These are phyloP conservation scores for Aplocera efformata DNA, from an alignment of 2,888 invertebrate genomes.

Conservation along the genomic window DNA sequence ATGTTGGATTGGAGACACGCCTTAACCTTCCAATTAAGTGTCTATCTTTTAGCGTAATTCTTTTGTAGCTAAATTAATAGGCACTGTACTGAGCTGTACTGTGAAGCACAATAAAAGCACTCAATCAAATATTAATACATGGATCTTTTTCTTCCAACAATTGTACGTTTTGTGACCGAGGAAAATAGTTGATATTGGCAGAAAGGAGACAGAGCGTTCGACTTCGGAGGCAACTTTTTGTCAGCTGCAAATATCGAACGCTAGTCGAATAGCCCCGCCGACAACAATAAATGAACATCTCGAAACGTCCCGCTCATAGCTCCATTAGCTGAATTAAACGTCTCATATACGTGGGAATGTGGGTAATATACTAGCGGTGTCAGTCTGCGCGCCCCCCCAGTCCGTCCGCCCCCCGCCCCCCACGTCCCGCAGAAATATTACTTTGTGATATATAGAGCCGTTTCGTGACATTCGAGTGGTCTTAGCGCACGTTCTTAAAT, in stretches of 20 bases:
- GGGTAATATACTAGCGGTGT: conserved; percentile 30
- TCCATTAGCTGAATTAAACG: conserved; percentile 64
- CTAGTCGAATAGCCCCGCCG: conserved; percentile 4
- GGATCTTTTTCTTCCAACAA: no score
- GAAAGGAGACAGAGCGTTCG: no score
- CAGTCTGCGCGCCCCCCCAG: conserved; percentile 3
- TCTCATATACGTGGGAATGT: conserved; percentile 33
- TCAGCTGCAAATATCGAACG: conserved; percentile 1
- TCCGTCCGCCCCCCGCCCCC: conserved; percentile 2
- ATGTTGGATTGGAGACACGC: no score
- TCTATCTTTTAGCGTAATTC: no score
- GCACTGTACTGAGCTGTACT: no score
- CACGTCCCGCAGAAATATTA: conserved; percentile 18
- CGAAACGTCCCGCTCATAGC: conserved; percentile 30
- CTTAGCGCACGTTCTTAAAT: conserved; percentile 14
- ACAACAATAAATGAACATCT: conserved; percentile 43
- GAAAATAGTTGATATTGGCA: no score
- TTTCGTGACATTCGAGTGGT: conserved; percentile 17
- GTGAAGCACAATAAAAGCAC: no score
- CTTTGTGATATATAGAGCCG: conserved; percentile 20
- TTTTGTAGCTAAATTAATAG: no score
- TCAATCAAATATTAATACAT: no score
- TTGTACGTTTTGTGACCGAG: no score
- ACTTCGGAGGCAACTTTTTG: no score
- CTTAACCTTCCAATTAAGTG: no score